These are phyloP conservation scores for Lepidurus arcticus DNA, from an alignment of 1,140 invertebrate genomes.

Conservation along the genomic window DNA sequence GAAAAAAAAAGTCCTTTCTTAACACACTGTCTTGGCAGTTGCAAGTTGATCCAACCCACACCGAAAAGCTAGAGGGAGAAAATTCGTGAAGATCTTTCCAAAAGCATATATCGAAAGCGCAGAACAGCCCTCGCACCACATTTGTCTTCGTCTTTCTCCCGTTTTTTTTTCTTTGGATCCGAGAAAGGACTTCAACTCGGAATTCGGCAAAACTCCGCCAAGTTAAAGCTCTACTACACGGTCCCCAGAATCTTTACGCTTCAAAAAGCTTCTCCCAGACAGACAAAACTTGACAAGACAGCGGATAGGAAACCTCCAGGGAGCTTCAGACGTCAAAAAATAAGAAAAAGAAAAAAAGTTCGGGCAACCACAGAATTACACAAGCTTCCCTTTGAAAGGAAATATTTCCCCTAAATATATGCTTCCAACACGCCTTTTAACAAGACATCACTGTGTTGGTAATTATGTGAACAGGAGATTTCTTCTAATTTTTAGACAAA, in stretches of 20 bases:
- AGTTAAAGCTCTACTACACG: background rate
- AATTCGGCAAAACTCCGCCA: constrained; percentile 17
- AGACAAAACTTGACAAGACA: constrained; percentile 10
- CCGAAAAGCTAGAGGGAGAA: background rate
- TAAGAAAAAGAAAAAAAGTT: background rate
- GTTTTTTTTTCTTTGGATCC: background rate
- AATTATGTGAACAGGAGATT: background rate
- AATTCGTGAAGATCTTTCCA: constrained; percentile 11
- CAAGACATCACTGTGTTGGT: background rate
- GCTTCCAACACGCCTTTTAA: background rate
- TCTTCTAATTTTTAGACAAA: background rate
- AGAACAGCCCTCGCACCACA: constrained; percentile 17
- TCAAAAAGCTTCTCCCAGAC: constrained; percentile 18
- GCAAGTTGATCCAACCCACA: background rate
- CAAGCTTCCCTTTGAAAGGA: background rate
- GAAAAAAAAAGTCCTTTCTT: background rate
- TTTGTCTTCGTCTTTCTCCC: constrained; percentile 7
- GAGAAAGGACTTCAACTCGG: background rate
- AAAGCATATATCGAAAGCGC: constrained; percentile 22
- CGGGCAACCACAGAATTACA: background rate
- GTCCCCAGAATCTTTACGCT: constrained; percentile 17
- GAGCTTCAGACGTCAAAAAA: constrained; percentile 13
- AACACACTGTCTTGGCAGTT: background rate
- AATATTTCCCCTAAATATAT: background rate
- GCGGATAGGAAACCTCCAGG: background rate